Evolutionary conservation across 2,113 vertebrate species (phyloP).

Genomic region (Python bivittatus): DNA sequence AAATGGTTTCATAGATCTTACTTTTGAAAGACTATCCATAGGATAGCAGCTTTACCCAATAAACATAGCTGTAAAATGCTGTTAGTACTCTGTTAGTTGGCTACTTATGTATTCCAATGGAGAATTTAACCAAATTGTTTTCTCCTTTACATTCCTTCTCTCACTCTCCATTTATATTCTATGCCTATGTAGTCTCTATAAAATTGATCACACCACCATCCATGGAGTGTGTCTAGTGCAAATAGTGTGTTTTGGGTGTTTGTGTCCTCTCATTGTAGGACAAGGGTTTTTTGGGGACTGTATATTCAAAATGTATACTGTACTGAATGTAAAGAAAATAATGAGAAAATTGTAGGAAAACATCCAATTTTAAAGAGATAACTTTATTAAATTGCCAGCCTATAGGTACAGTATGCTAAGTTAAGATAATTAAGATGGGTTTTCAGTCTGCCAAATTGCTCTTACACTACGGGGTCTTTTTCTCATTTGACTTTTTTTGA

Average conservation of each 20-base stretch:
- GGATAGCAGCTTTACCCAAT: background rate
- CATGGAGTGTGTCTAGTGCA: background rate
- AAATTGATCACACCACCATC: background rate
- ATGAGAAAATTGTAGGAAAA: background rate
- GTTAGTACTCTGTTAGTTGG: background rate
- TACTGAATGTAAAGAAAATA: background rate
- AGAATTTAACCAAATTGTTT: background rate
- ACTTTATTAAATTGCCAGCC: background rate
- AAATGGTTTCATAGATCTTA: background rate
- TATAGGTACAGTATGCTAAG: background rate
- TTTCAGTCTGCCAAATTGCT: background rate
- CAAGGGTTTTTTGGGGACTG: background rate
- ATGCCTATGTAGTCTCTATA: background rate
- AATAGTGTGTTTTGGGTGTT: background rate
- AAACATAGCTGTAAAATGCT: background rate
- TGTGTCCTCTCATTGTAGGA: background rate
- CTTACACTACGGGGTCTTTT: background rate
- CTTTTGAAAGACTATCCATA: background rate
- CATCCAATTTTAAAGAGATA: background rate
- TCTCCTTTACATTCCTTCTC: background rate
- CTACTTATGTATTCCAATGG: background rate
- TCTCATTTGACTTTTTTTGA: background rate
- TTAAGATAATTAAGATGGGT: background rate
- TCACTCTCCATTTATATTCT: background rate
- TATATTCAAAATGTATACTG: background rate